Percentiles rank a stretch among this genome's conserved stretches.
Conservation (phyloP, 2,113 vertebrate species). For the Tetrao urogallus region DNA sequence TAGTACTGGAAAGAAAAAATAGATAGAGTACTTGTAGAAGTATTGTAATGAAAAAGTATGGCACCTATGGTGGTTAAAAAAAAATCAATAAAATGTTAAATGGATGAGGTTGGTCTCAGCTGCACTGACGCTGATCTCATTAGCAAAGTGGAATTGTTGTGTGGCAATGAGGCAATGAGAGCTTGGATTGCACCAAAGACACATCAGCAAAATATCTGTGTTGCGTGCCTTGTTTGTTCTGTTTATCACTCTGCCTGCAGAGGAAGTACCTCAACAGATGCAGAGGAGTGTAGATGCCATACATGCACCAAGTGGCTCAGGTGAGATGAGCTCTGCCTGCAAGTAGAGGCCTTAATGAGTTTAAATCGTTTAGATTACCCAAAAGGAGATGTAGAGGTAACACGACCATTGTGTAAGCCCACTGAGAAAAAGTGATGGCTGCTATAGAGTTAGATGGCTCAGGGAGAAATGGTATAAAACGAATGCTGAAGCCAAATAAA, state of each 20-base stretch:
- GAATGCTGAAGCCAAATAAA: background rate
- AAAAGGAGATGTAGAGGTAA: background rate
- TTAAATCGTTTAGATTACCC: background rate
- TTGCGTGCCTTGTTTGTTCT: background rate
- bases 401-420: background rate
- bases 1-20: background rate
- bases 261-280: background rate
- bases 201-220: background rate
- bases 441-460: background rate
- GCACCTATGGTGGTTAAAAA: background rate
- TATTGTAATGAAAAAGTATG: background rate
- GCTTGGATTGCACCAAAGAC: background rate
- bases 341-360: background rate
- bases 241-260: background rate
- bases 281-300: background rate
- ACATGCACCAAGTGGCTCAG: fast-evolving
- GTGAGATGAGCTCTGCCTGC: background rate
- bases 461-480: background rate
- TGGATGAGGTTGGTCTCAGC: background rate
- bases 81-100: background rate
- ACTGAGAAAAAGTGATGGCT: background rate
- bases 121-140: background rate
- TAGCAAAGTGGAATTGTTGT: background rate
- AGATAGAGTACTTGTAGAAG: background rate
- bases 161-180: background rate